phyloP scores from a whole-genome alignment of 2,888 invertebrate species.

The Pemphredon lugubris region DNA sequence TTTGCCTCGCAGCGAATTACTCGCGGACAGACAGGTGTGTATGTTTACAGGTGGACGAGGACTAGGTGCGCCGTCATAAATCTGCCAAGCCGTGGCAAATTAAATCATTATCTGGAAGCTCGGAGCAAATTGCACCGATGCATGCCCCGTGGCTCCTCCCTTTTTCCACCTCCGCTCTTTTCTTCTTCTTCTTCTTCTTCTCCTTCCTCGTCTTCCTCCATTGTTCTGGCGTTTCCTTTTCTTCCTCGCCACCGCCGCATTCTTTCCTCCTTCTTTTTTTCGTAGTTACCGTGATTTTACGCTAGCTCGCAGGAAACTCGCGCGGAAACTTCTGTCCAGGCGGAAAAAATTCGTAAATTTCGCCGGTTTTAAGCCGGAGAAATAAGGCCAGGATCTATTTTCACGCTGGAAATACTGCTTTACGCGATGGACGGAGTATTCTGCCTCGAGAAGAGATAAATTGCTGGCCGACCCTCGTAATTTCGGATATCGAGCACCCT shows the following conservation, averaged over 20 bases:
- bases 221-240: constrained; percentile 20
- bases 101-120: constrained; percentile 78
- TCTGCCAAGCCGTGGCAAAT: constrained; percentile 74
- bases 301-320: constrained; percentile 27
- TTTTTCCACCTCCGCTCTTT: constrained; percentile 22
- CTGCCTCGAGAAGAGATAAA: too few species aligned
- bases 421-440: too few species aligned
- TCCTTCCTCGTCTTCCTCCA: constrained; percentile 4
- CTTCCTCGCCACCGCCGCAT: constrained; percentile 1
- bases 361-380: too few species aligned
- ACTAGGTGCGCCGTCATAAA: constrained; percentile 74
- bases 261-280: constrained; percentile 10
- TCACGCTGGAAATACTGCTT: too few species aligned
- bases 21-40: constrained; percentile 11
- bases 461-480: too few species aligned
- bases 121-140: constrained; percentile 74
- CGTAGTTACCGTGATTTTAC: constrained; percentile 18
- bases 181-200: too few species aligned
- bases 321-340: constrained; percentile 21
- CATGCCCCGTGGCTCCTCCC: constrained; percentile 56
- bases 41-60: constrained; percentile 54
- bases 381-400: too few species aligned
- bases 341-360: too few species aligned
- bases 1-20: constrained; percentile 8
- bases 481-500: too few species aligned